Percentiles rank a stretch among this genome's conserved stretches.
phyloP scores from a whole-genome alignment of 1,140 invertebrate species.

The Micrasema minimum region DNA sequence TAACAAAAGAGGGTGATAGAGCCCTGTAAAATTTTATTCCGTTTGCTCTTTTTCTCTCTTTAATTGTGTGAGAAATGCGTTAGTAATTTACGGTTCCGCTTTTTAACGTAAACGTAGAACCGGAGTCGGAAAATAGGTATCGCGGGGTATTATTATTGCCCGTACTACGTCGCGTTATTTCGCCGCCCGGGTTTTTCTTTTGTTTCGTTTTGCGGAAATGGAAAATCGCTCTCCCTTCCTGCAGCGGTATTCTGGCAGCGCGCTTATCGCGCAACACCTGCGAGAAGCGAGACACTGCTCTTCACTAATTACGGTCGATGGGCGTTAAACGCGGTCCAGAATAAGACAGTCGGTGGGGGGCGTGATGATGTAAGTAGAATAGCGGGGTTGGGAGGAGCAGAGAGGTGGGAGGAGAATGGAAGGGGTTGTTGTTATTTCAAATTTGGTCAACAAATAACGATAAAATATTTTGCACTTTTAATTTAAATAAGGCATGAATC shows the following conservation, averaged over 20 bases:
- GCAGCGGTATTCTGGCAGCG: no score
- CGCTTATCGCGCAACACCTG: no score
- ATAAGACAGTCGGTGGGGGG: no score
- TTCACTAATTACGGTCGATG: no score
- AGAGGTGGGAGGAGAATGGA: neutral
- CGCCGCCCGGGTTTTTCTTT: constrained; percentile 15
- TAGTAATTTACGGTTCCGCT: neutral
- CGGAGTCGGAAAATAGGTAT: neutral
- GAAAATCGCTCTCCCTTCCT: constrained; percentile 27
- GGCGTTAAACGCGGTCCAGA: no score
- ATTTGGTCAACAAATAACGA: constrained; percentile 24
- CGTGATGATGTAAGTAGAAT: no score
- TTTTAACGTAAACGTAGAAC: neutral
- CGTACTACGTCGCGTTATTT: no score
- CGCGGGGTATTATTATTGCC: no score
- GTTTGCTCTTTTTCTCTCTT: neutral
- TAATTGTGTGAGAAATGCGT: constrained; percentile 5
- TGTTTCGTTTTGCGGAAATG: constrained; percentile 30
- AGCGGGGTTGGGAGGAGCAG: neutral
- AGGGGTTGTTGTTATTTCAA: constrained; percentile 14
- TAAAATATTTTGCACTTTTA: no score
- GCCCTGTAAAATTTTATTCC: neutral
- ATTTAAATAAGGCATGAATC: no score
- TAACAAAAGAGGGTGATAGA: no score
- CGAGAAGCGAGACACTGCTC: no score